Evolutionary conservation across 2,888 invertebrate species (phyloP).

Genomic region (Hypselothyrea guttata): DNA sequence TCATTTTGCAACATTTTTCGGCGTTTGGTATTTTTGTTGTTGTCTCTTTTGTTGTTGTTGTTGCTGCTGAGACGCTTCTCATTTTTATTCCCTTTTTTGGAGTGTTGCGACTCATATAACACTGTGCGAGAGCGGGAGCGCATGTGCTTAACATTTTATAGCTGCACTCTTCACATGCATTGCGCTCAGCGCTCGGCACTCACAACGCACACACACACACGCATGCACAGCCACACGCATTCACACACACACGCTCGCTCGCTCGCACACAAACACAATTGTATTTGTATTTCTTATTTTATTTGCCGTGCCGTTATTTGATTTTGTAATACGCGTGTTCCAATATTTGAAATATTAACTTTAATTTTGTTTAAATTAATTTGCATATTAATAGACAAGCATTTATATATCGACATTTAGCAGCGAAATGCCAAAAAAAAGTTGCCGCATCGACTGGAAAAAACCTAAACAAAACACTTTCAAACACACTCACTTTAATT

Average conservation of each 20-base stretch:
- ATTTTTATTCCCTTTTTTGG: conserved; percentile 83
- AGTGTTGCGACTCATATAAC: conserved; percentile 82
- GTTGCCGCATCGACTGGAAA: conserved; percentile 53
- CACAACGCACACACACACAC: conserved; percentile 37
- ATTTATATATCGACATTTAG: conserved; percentile 51
- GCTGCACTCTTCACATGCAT: conserved; percentile 71
- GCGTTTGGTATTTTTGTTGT: conserved; percentile 65
- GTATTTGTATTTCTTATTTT: conserved; percentile 75
- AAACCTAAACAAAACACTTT: conserved; percentile 32
- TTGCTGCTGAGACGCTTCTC: conserved; percentile 65
- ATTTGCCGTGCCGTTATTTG: conserved; percentile 76
- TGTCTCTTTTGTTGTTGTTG: conserved; percentile 49
- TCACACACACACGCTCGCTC: conserved; percentile 14
- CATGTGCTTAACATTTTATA: conserved; percentile 60
- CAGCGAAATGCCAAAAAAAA: conserved; percentile 43
- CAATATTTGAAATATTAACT: conserved; percentile 40
- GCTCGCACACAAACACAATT: conserved; percentile 51
- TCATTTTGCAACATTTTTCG: conserved; percentile 74
- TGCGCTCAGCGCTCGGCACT: conserved; percentile 64
- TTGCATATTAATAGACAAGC: conserved; percentile 15
- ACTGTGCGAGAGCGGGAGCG: conserved; percentile 67
- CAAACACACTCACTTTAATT: conserved; percentile 49
- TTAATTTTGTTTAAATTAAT: conserved; percentile 21
- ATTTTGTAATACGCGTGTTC: conserved; percentile 77
- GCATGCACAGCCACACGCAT: conserved; percentile 11